Evolutionary conservation across 2,797 vertebrate species (phyloP), one percentile per base, ranked within the genome.

Genomic region (Lateolabrax maculatus): DNA sequence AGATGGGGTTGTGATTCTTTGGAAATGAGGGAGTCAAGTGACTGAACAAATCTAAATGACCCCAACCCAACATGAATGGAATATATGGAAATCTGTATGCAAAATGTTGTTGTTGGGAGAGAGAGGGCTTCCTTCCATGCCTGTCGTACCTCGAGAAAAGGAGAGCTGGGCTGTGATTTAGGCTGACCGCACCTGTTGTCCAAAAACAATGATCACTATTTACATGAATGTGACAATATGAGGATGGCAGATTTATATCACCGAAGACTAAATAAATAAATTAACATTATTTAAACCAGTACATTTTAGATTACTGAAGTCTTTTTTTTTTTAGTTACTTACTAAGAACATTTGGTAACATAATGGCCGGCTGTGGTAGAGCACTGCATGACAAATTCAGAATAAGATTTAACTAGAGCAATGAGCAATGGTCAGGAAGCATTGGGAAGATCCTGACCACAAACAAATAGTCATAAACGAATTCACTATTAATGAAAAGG

Each of bases 81-180:
- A 95, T 92, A 94, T 91, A 96, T 95, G 85, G 92, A 91, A 94
- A 95, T 97, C 92, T 95, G 85, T 88, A 96, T 90, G 94, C 94
- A 96, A 95, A 95, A 86, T 83, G 72, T 67, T 88, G 86, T 84
- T 89, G 81, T 76, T 79, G 86, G 82, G 70, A 75, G 83, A 90
- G 74, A 84, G 77, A 8, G 77, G 86, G 86, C 90, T 89, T 82
- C 87, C 90, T 86, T 86, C 80, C 83, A 83, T 9, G 68, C 75
- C 84, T 70, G 65, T 63, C 2, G 44, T 77, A 71, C 64, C 68
- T 58, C 31, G 29, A 74, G 68, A 77, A 88, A 57, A 65, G n/a
- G 63, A 78, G 75, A 81, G 70, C 46, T 46, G 6, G 3, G 63
- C 85, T 43, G 77, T 89, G 90, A 92, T 89, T 91, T 62, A 53